Conservation (phyloP, 1,140 invertebrate genomes). For the Dendroctonus ponderosae region DNA sequence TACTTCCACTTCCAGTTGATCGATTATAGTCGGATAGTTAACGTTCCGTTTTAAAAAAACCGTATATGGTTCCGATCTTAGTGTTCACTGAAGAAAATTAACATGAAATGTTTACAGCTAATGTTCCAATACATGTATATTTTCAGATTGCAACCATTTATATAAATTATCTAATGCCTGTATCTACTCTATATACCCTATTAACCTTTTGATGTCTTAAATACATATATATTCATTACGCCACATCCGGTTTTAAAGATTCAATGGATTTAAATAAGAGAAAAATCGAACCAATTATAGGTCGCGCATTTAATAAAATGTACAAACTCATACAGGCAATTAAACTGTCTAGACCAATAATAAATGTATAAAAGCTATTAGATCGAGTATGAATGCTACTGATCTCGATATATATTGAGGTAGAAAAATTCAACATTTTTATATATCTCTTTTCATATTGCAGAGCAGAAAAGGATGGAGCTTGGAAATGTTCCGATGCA, state of each 20-base stretch:
- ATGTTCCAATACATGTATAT: too few species aligned
- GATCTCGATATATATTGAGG: neutral
- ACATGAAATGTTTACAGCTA: too few species aligned
- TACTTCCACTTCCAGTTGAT: too few species aligned
- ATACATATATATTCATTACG: constrained; percentile 4
- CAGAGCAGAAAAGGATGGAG: neutral
- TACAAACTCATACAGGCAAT: constrained; percentile 25
- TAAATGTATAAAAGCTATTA: constrained; percentile 23
- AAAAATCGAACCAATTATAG: constrained; percentile 24
- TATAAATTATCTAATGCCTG: too few species aligned
- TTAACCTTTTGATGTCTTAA: constrained; percentile 10
- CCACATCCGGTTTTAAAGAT: neutral
- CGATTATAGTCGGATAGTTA: too few species aligned
- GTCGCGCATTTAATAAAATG: constrained; percentile 16
- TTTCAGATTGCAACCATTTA: too few species aligned
- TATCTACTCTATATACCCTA: constrained; percentile 1
- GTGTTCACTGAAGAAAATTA: too few species aligned
- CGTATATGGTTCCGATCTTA: too few species aligned
- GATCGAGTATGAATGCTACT: constrained; percentile 4
- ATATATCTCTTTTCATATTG: neutral
- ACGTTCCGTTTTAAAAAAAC: too few species aligned
- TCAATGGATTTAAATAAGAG: neutral
- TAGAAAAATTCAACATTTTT: neutral
- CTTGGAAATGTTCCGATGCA: neutral
- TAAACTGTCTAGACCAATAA: constrained; percentile 35